Evolutionary conservation across 1,140 invertebrate genomes (phyloP), one percentile per base, ranked within the genome.

Genomic region (Pseudachorutes palmiensis): DNA sequence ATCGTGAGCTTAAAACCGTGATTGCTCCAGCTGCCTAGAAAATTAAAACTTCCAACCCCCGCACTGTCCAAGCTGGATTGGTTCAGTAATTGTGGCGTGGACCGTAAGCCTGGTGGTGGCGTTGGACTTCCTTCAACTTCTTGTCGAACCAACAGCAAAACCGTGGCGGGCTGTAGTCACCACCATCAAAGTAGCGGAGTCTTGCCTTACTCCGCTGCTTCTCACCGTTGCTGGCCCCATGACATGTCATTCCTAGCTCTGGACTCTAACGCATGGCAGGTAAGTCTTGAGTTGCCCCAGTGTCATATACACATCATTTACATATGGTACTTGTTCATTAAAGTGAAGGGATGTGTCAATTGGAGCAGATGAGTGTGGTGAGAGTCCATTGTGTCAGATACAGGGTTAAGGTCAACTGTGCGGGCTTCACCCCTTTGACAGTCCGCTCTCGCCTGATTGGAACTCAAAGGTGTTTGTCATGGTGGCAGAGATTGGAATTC

Each of bases 1-100:
- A 45, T 45, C 36, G 9, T 19, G 9, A 45, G 36, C 36, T 45
- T 9, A 45, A 45, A 19, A 19, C 36, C 36, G 19, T 12, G 36
- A 19, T 12, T 19, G 9, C 19, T 9, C 36, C 9, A 19, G 51
- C 9, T 26, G 9, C 51, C 51, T 5, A 24, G 24, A 55, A 26
- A 55, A 26, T 55, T 55, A 32, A 26, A 24, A 64, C n/a, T 64
- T 55, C 26, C 51, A 41, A n/a, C n/a, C n/a, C n/a, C n/a, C n/a
- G n/a, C n/a, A n/a, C n/a, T n/a, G n/a, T n/a, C 51, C 66, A 70
- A 70, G 63, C 69, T 70, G 69, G 69, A 71, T 71, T 71, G 69
- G 69, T 71, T 71, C 55, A 48, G 62, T 14, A 66, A 49, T 30
- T 62, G 62, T 55, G 65, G 66, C 65, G 64, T 68, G 29, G 69